Conservation (phyloP, 2,888 invertebrate genomes). For the Drosophila histrio region DNA sequence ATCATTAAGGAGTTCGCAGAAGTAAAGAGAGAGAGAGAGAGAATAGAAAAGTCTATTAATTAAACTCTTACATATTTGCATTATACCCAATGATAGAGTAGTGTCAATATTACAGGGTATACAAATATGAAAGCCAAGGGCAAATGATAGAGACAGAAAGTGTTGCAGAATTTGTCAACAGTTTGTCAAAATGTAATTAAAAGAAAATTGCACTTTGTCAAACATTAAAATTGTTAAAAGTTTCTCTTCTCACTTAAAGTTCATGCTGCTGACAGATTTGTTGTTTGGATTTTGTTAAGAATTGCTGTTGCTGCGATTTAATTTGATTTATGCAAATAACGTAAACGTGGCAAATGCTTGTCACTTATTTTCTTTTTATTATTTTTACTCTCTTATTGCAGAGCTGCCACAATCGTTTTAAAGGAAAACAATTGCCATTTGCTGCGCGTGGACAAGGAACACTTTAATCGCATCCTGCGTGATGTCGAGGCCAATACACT, state of each 20-base stretch:
- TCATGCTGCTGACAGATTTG: background rate
- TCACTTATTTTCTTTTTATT: too few relatives aligned
- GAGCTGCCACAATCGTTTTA: constrained; percentile 92
- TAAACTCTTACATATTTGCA: background rate
- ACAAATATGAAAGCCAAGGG: background rate
- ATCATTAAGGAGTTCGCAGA: background rate
- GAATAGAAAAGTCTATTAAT: background rate
- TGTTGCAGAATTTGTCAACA: constrained; percentile 3
- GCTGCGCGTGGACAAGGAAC: constrained; percentile 92
- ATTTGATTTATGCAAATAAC: background rate
- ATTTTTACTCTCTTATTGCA: constrained; percentile 64
- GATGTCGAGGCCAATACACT: constrained; percentile 96
- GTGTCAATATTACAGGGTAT: background rate
- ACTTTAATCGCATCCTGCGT: constrained; percentile 91
- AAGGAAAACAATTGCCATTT: constrained; percentile 93
- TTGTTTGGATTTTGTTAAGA: background rate
- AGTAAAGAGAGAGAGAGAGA: background rate
- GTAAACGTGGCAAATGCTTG: constrained; percentile 4
- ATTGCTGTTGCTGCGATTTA: background rate
- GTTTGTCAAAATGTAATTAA: constrained; percentile 27
- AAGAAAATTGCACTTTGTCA: constrained; percentile 19
- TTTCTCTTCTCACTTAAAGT: background rate
- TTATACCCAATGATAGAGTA: too few relatives aligned
- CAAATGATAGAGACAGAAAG: background rate
- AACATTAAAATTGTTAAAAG: constrained; percentile 28